These are phyloP conservation scores for Pyrocoelia pectoralis DNA, from an alignment of 2,888 invertebrate genomes.

Conservation along the genomic window DNA sequence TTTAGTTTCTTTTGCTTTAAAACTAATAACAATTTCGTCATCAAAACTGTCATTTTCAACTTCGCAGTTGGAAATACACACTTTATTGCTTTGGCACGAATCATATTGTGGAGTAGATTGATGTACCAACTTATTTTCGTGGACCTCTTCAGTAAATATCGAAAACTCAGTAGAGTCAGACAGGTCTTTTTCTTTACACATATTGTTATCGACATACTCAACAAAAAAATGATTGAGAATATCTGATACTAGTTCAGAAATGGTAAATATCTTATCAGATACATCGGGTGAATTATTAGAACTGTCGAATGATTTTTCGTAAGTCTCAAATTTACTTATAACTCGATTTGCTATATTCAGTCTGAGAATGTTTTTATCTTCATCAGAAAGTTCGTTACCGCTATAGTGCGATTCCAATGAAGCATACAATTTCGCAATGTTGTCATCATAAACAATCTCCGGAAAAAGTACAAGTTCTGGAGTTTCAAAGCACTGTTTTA, in stretches of 20 bases:
- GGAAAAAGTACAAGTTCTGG: conserved; percentile 54
- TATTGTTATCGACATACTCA: conserved; percentile 13
- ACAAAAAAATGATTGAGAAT: conserved; percentile 54
- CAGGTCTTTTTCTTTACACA: no score
- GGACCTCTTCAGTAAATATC: conserved; percentile 12
- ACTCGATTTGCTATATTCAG: conserved; percentile 44
- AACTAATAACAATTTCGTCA: conserved; percentile 43
- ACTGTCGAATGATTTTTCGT: conserved; percentile 35
- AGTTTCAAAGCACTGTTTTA: conserved; percentile 51
- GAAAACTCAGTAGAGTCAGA: conserved; percentile 2
- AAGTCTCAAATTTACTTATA: conserved; percentile 44
- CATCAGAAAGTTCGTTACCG: conserved; percentile 39
- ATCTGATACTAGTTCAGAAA: conserved; percentile 54
- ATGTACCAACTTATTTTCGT: neutral
- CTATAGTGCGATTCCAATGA: conserved; percentile 46
- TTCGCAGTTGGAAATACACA: no score
- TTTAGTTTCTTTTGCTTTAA: conserved; percentile 45
- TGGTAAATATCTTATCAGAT: conserved; percentile 52
- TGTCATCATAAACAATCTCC: conserved; percentile 50
- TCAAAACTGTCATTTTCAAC: neutral
- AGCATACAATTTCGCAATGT: conserved; percentile 47
- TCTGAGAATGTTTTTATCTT: conserved; percentile 50
- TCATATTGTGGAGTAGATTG: conserved; percentile 40
- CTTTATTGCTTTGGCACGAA: neutral
- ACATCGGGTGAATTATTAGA: conserved; percentile 39